Evolutionary conservation across 2,888 invertebrate species (phyloP).

Genomic region (Luperina nickerlii): DNA sequence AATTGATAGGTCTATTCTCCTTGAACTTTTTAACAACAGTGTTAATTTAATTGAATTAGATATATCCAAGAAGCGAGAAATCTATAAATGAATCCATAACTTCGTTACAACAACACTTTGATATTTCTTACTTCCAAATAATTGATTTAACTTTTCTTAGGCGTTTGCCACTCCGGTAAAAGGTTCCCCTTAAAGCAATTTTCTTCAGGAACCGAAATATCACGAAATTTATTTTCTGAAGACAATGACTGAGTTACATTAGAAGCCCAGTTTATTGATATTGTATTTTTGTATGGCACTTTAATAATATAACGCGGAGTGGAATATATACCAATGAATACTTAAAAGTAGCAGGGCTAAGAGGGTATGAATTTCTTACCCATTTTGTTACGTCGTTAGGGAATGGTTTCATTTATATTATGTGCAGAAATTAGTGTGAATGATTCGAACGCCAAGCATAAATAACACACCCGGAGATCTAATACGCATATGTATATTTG

Average conservation of each 20-base stretch:
- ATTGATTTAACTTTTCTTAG: conserved; percentile 80
- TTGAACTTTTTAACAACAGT: not conserved
- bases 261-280: conserved; percentile 45
- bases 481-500: not conserved
- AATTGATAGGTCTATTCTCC: not conserved
- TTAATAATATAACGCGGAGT: conserved; percentile 12
- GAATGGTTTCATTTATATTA: not conserved
- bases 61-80: conserved; percentile 36
- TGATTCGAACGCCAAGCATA: not conserved
- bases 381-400: not conserved
- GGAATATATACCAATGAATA: conserved; percentile 13
- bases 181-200: conserved; percentile 81
- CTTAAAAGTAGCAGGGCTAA: not conserved
- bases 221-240: conserved; percentile 52
- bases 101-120: conserved; percentile 60
- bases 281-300: conserved; percentile 32
- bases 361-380: not conserved
- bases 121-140: conserved; percentile 70
- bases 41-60: conserved; percentile 26
- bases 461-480: too few relatives aligned
- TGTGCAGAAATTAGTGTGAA: not conserved
- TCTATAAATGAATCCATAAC: conserved; percentile 52
- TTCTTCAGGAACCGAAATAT: conserved; percentile 72
- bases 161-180: conserved; percentile 79
- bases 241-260: conserved; percentile 54